Evolutionary conservation across 2,888 invertebrate species (phyloP), one percentile per base, ranked within the genome.

Genomic region (Slavum lentiscoides): DNA sequence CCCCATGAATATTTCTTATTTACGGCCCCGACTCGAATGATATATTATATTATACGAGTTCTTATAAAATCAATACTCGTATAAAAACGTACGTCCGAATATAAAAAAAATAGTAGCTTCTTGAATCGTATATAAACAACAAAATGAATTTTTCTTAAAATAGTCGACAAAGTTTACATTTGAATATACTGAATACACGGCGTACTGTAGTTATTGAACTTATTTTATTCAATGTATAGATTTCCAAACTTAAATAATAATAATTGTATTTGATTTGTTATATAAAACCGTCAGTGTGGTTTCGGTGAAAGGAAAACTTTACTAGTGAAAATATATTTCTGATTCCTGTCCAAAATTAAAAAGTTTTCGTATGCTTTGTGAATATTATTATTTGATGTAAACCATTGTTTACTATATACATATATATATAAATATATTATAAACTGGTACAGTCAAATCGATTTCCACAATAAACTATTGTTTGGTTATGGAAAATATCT

Each of bases 321-420:
- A 68, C 23, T 30, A 19, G 4, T 5, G n/a, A 53, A 68, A 68
- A 53, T 68, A 53, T 17, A 68, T 19, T 68, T 23, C n/a, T 53
- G 8, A 49, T 30, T 69, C 19, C 6, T 6, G 30, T 55, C 23
- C 23, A 5, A 5, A 19, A 55, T 69, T 43, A 53, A 69, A 69
- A 69, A 53, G 30, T 55, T 15, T 69, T n/a, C 23, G 55, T n/a
- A 19, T 30, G n/a, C n/a, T 58, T 70, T 58, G n/a, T 58, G 8
- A 70, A 70, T n/a, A n/a, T 19, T 21, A 1, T 49, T 49, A 55
- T 70, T n/a, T 39, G 15, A 58, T 58, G 21, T 15, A 70, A 8
- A 39, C n/a, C 58, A 70, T 70, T 58, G 37, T 70, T 70, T 58
- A 58, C 37, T 5, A n/a, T 59, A 59, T n/a, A n/a, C n/a, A n/a